Evolutionary conservation across 1,140 invertebrate species (phyloP).

Genomic region (Pseudomyrmex sp.): DNA sequence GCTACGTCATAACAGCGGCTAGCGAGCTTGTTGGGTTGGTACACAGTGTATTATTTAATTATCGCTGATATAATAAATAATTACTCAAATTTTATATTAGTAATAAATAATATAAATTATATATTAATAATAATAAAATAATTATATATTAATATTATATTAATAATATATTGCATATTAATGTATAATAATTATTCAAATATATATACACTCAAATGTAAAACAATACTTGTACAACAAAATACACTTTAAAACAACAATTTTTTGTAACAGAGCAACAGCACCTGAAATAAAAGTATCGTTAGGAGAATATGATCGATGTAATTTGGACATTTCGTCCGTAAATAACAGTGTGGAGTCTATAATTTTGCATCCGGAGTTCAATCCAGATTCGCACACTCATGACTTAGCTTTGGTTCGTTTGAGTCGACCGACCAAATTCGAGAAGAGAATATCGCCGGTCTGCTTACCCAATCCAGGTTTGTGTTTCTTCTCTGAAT

Average conservation of each 20-base stretch:
- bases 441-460: constrained; percentile 86
- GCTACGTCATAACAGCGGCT: constrained; percentile 86
- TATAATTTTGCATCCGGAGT: constrained; percentile 85
- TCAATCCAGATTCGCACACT: constrained; percentile 83
- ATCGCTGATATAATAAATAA: background rate
- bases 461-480: constrained; percentile 87
- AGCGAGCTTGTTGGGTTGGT: constrained; percentile 84
- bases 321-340: constrained; percentile 83
- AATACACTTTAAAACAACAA: constrained; percentile 31
- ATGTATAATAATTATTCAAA: too few relatives aligned
- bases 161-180: too few relatives aligned
- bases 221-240: background rate
- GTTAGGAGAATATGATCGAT: constrained; percentile 85
- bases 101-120: too few relatives aligned
- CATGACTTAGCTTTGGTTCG: constrained; percentile 88
- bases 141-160: too few relatives aligned
- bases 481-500: constrained; percentile 66
- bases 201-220: background rate
- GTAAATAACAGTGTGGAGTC: constrained; percentile 83
- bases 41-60: constrained; percentile 12
- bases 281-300: constrained; percentile 84
- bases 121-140: too few relatives aligned
- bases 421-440: constrained; percentile 84
- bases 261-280: constrained; percentile 78
- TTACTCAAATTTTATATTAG: too few relatives aligned